These are phyloP conservation scores for Choristoneura fumiferana DNA, from an alignment of 1,140 invertebrate genomes.

Conservation along the genomic window DNA sequence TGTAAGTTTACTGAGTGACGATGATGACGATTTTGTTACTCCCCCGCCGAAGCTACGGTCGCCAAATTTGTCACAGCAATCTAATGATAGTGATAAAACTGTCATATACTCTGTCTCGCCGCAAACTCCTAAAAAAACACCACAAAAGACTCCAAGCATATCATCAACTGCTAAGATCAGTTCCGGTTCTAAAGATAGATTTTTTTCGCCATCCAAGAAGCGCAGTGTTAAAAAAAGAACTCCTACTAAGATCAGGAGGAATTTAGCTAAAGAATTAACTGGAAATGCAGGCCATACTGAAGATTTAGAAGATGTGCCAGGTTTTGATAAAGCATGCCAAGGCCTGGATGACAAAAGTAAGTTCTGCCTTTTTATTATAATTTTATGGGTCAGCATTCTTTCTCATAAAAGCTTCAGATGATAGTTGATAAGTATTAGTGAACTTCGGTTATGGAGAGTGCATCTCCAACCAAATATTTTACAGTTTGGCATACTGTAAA, in stretches of 20 bases:
- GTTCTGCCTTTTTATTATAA: too few relatives aligned
- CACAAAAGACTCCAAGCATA: slow-evolving; percentile 14
- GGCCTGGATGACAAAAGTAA: slow-evolving; percentile 61
- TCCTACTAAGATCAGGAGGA: slow-evolving; percentile 31
- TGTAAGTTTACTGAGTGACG: slow-evolving; percentile 42
- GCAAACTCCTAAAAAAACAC: slow-evolving; percentile 8
- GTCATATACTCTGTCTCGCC: slow-evolving; percentile 23
- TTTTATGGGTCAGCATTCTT: too few relatives aligned
- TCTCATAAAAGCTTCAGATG: too few relatives aligned
- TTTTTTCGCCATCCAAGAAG: slow-evolving; percentile 57
- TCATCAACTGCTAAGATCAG: slow-evolving; percentile 16
- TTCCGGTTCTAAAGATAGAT: slow-evolving; percentile 36
- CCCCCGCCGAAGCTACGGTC: slow-evolving; percentile 22
- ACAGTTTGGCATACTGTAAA: too few relatives aligned
- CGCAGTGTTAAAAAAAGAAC: slow-evolving; percentile 29
- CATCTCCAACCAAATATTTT: too few relatives aligned
- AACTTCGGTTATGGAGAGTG: too few relatives aligned
- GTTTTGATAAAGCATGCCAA: slow-evolving; percentile 23
- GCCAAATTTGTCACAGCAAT: slow-evolving; percentile 35
- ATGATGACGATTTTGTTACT: slow-evolving; percentile 44
- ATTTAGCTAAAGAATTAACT: slow-evolving; percentile 27
- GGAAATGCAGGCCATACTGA: slow-evolving; percentile 20
- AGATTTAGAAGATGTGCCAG: slow-evolving; percentile 21
- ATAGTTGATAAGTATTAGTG: too few relatives aligned
- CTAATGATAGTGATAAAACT: slow-evolving; percentile 10